Percentiles rank a stretch among this genome's conserved stretches.
Conservation (phyloP, 2,113 vertebrate species). For the Oncorhynchus mykiss region DNA sequence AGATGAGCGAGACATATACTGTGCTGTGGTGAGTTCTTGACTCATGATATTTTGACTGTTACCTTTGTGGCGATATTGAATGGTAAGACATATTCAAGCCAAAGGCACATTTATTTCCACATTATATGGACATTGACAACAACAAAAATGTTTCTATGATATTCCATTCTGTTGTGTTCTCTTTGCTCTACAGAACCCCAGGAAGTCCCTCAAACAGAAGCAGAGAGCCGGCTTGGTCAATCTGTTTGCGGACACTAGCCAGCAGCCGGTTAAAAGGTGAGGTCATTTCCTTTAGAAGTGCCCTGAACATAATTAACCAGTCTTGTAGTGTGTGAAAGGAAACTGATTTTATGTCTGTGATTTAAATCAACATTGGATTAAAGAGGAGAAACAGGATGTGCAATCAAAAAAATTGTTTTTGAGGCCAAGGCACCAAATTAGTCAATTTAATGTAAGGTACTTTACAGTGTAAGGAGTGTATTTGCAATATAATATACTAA, state of each 20-base stretch:
- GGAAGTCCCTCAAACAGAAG: slow-evolving; percentile 60
- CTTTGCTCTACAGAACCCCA: slow-evolving; percentile 51
- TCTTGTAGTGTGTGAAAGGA: slow-evolving; percentile 8
- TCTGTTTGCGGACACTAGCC: slow-evolving; percentile 56
- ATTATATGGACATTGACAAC: not conserved
- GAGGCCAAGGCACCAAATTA: not conserved
- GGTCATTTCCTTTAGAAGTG: slow-evolving; percentile 15
- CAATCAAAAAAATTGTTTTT: not conserved
- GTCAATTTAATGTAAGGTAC: not conserved
- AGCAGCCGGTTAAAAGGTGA: slow-evolving; percentile 59
- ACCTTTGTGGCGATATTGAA: not conserved
- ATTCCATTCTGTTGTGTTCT: not conserved
- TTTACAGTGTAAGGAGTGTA: not conserved
- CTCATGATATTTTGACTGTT: not conserved
- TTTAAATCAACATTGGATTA: slow-evolving; percentile 18
- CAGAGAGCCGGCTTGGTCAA: slow-evolving; percentile 51
- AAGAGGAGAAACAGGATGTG: slow-evolving; percentile 65
- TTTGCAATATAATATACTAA: not conserved
- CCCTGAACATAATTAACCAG: slow-evolving; percentile 22
- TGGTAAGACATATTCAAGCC: too few relatives aligned
- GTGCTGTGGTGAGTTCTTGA: slow-evolving; percentile 64
- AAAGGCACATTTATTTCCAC: too few relatives aligned
- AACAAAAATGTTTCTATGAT: too few relatives aligned
- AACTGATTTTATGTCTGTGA: not conserved
- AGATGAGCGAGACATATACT: slow-evolving; percentile 83